Evolutionary conservation across 2,113 vertebrate species (phyloP).

Genomic region (Orthonyx spaldingii): DNA sequence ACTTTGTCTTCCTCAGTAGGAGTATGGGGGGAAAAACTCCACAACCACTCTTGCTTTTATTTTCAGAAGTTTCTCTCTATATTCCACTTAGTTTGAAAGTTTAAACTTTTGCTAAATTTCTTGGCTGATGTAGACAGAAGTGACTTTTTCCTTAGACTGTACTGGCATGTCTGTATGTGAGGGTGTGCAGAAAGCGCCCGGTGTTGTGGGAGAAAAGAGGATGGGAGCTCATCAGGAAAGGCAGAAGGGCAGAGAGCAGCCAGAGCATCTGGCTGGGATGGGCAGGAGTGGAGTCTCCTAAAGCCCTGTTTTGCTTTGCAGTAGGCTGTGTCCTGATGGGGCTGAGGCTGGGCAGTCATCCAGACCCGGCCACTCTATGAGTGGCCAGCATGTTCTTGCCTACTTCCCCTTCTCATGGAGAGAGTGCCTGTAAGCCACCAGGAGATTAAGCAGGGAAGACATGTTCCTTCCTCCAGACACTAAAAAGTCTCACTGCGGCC

Average conservation of each 20-base stretch:
- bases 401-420: background rate
- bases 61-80: background rate
- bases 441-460: background rate
- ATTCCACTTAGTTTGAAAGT: background rate
- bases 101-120: background rate
- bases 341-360: background rate
- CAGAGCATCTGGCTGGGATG: rapidly evolving
- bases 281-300: background rate
- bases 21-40: background rate
- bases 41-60: background rate
- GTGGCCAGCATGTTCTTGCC: background rate
- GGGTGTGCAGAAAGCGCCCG: rapidly evolving
- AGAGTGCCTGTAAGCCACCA: background rate
- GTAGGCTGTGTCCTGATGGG: background rate
- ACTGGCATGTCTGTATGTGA: rapidly evolving
- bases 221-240: background rate
- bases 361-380: too few species aligned
- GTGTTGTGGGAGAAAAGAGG: background rate
- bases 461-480: background rate
- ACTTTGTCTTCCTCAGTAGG: background rate
- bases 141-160: background rate
- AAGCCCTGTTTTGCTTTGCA: background rate
- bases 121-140: background rate
- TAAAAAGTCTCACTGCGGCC: background rate
- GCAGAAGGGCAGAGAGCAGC: background rate